Percentiles rank a stretch among this genome's conserved stretches.
Conservation (phyloP, 2,797 vertebrate genomes). For the Cetoscarus ocellatus region DNA sequence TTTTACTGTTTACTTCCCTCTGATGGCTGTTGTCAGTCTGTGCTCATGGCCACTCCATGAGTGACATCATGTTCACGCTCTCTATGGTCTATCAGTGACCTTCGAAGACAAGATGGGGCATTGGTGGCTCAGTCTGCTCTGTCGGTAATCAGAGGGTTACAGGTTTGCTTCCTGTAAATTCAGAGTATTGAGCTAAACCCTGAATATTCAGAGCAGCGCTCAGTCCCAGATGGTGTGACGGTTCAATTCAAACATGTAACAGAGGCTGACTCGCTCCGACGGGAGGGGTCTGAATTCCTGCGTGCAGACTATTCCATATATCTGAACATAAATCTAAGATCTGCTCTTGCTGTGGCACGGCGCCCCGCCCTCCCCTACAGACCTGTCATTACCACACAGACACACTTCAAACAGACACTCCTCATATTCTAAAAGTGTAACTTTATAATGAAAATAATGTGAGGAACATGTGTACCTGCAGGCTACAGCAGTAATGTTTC, state of each 20-base stretch:
- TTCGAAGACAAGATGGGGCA: too few relatives aligned
- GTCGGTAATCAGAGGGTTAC: too few relatives aligned
- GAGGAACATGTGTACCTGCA: neutral
- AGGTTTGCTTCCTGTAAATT: too few relatives aligned
- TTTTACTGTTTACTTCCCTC: too few relatives aligned
- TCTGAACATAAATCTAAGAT: constrained; percentile 3
- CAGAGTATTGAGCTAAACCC: too few relatives aligned
- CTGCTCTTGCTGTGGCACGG: neutral
- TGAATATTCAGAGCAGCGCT: too few relatives aligned
- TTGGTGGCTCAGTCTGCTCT: too few relatives aligned
- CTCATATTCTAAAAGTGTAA: neutral
- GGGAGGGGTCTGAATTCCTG: neutral
- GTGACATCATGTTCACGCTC: too few relatives aligned
- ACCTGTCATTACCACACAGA: neutral
- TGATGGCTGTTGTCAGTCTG: too few relatives aligned
- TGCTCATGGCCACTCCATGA: too few relatives aligned
- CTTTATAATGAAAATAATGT: neutral
- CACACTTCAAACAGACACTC: neutral
- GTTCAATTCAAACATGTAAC: neutral
- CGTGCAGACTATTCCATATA: neutral
- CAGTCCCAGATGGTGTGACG: neutral
- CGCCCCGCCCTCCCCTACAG: neutral
- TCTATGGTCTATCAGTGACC: too few relatives aligned
- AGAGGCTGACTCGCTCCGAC: neutral
- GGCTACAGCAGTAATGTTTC: neutral